These are phyloP conservation scores for Enteromius fasciolatus DNA, from an alignment of 2,797 vertebrate genomes.

Conservation along the genomic window DNA sequence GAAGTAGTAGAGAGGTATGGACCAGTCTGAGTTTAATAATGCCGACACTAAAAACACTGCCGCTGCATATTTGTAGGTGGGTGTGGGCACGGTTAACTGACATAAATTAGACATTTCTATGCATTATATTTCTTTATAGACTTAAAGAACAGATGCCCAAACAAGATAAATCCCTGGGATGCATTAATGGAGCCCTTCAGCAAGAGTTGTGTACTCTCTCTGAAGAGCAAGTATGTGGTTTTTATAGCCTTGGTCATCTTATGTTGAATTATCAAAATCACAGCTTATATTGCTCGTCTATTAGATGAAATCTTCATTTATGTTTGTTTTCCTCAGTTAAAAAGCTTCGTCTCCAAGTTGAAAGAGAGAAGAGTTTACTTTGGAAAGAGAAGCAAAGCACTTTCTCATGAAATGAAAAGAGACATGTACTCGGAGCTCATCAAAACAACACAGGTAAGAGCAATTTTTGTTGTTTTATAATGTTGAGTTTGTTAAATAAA, in stretches of 20 bases:
- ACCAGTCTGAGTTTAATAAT: not conserved
- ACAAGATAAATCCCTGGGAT: constrained; percentile 71
- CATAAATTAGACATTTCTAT: not conserved
- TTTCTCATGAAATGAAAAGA: constrained; percentile 77
- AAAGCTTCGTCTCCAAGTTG: constrained; percentile 71
- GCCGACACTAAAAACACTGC: not conserved
- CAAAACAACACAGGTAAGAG: constrained; percentile 69
- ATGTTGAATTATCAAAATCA: not conserved
- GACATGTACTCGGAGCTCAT: constrained; percentile 71
- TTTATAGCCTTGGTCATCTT: not conserved
- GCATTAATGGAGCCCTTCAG: constrained; percentile 71
- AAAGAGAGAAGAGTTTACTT: constrained; percentile 74
- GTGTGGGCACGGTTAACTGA: not conserved
- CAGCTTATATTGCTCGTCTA: not conserved
- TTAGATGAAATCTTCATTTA: not conserved
- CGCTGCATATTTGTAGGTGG: not conserved
- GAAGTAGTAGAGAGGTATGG: constrained; percentile 83
- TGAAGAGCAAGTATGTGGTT: constrained; percentile 71
- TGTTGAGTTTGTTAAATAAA: not conserved
- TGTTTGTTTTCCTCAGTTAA: constrained; percentile 65
- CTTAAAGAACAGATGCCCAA: constrained; percentile 71
- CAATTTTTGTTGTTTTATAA: not conserved
- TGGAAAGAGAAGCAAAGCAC: constrained; percentile 74
- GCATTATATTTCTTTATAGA: constrained; percentile 56
- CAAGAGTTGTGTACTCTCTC: constrained; percentile 68